Evolutionary conservation across 2,797 vertebrate species (phyloP), one percentile per base, ranked within the genome.

Genomic region (Myoxocephalus aenaeus): DNA sequence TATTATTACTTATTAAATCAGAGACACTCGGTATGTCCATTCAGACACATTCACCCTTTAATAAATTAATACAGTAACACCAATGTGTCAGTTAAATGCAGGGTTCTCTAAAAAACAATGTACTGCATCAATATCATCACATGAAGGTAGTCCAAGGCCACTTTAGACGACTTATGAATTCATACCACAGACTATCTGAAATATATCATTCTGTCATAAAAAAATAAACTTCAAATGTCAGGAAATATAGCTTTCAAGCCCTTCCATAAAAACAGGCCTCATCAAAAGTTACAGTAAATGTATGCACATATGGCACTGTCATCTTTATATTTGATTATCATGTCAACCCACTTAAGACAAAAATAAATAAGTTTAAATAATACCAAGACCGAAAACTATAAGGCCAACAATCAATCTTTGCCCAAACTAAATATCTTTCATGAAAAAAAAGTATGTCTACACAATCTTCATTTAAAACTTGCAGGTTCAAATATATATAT

Each of bases 171-270:
- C 68, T 65, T 6, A 56, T 8, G 79, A 74, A 78, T 81, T 72
- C 0, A 73, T 86, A 65, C 34, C 9, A 67, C 44, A 81, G 65
- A 56, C 67, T 77, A 73, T 81, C 76, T 81, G 12, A 86, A 90
- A 87, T 85, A 86, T 81, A 83, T 71, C 75, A 32, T 63, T 90
- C 80, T 86, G 53, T 92, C 73, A 78, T 90, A 87, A 56, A 91
- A 90, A 92, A 92, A 90, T 90, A 92, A 87, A 89, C 36, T 86
- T 80, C 29, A 66, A 75, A 80, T 88, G 18, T 58, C 27, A 79
- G 61, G 40, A 86, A 88, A 83, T 76, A 86, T 42, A 83, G 50
- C 61, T 27, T 83, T 81, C 40, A 70, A 63, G 50, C 29, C 59
- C 65, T 7, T 78, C 18, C 44, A 65, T 32, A 82, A 83, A 73